Base-by-base conservation (phyloP, 2,113 vertebrate genomes). In the Etheostoma spectabile region DNA sequence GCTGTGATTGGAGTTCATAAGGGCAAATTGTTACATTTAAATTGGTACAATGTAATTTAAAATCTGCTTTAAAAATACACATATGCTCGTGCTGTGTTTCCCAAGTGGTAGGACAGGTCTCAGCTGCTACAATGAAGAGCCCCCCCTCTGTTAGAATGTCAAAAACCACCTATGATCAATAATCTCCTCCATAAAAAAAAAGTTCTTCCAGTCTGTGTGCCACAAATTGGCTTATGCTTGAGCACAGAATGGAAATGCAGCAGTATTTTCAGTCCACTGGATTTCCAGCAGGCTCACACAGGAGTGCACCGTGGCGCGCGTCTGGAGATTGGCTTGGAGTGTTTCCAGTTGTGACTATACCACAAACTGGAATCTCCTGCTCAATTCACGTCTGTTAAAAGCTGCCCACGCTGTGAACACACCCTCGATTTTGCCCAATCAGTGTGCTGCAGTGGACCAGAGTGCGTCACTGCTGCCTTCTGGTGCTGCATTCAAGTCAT, bases 351-450 rank as follows among this genome's bases (percentile, higher is more conserved):
- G 74, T 73, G 86, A 66, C 84, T 83, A 61, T 76, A 91, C 91
- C 91, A 82, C 89, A 86, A 91, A 88, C 85, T 90, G 83, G 86
- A 94, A 89, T 93, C 89, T 91, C 86, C 86, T 85, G 85, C 83
- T 93, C 90, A 94, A 93, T 94, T 91, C 82, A 86, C 46, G 85
- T 92, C 93, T 94, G 94, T 94, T 89, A 84, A 87, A 93, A 92
- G 60, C 91, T 89, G 69, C 92, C 93, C 90, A 92, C 65, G 72
- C 91, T 84, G 83, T 72, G 86, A 87, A 94, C 95, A 95, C 94
- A 96, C 95, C 95, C 95, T 94, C 92, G 42, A 74, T 81, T 74
- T 91, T 75, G 88, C 55, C 95, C 95, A 95, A 95, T 95, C 92
- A 92, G 88, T 59, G 76, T 22, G 65, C 77, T 72, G 38, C 80